Base-by-base conservation (phyloP, 1,140 invertebrate species). In the Physella acuta region DNA sequence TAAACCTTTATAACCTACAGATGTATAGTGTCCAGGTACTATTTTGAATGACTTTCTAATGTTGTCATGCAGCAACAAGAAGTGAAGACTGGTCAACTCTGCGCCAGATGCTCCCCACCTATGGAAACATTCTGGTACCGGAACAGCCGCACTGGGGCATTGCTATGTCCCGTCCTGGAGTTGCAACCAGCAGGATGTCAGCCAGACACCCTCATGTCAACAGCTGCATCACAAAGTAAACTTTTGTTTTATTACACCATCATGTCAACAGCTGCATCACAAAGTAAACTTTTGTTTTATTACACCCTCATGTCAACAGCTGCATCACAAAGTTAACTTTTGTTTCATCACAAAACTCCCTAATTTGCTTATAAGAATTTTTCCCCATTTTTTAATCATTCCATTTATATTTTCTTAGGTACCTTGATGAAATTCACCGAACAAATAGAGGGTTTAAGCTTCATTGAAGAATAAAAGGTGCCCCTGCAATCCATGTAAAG, bases 61-160 rank as follows among this genome's bases (percentile, higher is more conserved):
- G n/a, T 39, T 39, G 4, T 44, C 3, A 17, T 56, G 28, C 51
- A 67, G 64, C 51, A n/a, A 76, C 81, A 14, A 58, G 81, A 28
- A 75, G 76, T 69, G 78, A 83, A 67, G 75, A 82, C 11, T 83
- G 81, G 73, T 83, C 82, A 1, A 83, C 82, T 14, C 73, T 83
- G 17, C 64, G 79, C n/a, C 79, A 82, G 70, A 81, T 82, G 74
- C 65, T 82, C 30, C 82, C 82, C 0, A 80, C 82, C 2, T 51
- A 62, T 2, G 80, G 80, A 36, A 71, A 72, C 60, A 39, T 73
- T n/a, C 30, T 44, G 16, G 68, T 69, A 66, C 51, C 73, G 11
- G 51, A 62, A 1, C 79, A 77, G 2, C 78, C 77, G 0, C 75
- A 74, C 58, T 83, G 82, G 82, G 81, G 82, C 5, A 76, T 78